Conservation (phyloP, 1,140 invertebrate species). For the Antheraea mylitta region DNA sequence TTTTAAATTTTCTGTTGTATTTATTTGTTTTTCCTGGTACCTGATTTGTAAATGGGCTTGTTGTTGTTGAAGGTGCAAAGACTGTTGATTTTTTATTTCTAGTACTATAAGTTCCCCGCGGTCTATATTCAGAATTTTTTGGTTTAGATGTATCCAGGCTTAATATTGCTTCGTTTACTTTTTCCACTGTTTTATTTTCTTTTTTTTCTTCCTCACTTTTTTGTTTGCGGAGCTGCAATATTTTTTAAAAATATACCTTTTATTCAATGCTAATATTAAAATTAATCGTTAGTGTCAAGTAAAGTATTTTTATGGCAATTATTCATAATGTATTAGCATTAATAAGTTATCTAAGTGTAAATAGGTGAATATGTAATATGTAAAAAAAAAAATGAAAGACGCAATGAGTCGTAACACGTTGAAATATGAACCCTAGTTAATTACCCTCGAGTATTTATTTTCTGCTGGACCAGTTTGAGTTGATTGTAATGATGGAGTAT, state of each 20-base stretch:
- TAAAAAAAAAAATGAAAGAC: constrained; percentile 1
- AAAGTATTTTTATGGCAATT: neutral
- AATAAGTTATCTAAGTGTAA: constrained; percentile 2
- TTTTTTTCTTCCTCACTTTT: constrained; percentile 35
- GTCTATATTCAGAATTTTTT: constrained; percentile 43
- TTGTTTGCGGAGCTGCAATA: constrained; percentile 40
- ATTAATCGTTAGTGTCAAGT: neutral
- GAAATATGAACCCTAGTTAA: neutral
- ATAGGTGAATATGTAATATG: neutral
- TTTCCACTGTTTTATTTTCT: constrained; percentile 30
- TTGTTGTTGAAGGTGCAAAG: constrained; percentile 30
- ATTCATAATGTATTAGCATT: neutral
- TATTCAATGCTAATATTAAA: neutral
- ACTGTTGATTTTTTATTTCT: constrained; percentile 48
- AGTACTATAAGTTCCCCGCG: constrained; percentile 44
- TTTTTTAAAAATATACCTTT: constrained; percentile 10
- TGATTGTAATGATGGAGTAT: constrained; percentile 52
- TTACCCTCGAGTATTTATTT: constrained; percentile 70
- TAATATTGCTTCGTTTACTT: constrained; percentile 29
- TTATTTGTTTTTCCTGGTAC: constrained; percentile 49
- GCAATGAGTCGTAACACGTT: neutral
- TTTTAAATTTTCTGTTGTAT: constrained; percentile 61
- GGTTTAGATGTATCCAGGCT: constrained; percentile 31
- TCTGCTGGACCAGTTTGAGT: constrained; percentile 45
- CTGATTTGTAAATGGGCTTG: constrained; percentile 28